Base-by-base conservation (phyloP, 2,113 vertebrate species). In the Puntigrus tetrazona region DNA sequence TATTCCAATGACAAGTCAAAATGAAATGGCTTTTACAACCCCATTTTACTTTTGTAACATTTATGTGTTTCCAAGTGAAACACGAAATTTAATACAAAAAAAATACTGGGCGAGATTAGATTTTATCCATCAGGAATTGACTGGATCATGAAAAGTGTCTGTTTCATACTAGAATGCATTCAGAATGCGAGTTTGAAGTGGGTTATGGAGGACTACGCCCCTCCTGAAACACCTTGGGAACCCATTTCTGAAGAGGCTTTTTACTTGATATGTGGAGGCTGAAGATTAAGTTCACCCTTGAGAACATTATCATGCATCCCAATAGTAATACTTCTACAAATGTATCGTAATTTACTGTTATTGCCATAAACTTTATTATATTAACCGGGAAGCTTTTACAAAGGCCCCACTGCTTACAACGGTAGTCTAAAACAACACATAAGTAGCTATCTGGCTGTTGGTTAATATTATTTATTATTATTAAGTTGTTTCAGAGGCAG, bases 271-370 rank as follows among this genome's bases (percentile, higher is more conserved):
- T 16, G 7, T n/a, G 31, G 20, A 16, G 11, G 11, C 0, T 59
- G 75, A 78, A 78, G 29, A 55, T 78, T 34, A 59, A 57, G 73
- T 57, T 78, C 22, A n/a, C 20, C 31, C 47, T 43, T 10, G 77
- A 45, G 34, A 43, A 41, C 34, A 63, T 63, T 41, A 47, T 50
- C 9, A 31, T 31, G 6, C 18, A 47, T 75, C 45, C 27, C 73
- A 50, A 20, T 50, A 14, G 73, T 31, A 16, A 31, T 50, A 4
- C 14, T 50, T 75, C 41, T 29, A 27, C 13, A 75, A 75, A 50
- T 75, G 7, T 75, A 75, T 50, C 0, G 9, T 27, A 47, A 20
- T 75, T 75, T 75, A 27, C 45, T 31, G 43, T 69, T 69, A 69
- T 38, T 38, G 34, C 20, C 20, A 9, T 50, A 75, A 50, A 50